phyloP scores from a whole-genome alignment of 2,888 invertebrate genomes.

The Plagiodera versicolora region DNA sequence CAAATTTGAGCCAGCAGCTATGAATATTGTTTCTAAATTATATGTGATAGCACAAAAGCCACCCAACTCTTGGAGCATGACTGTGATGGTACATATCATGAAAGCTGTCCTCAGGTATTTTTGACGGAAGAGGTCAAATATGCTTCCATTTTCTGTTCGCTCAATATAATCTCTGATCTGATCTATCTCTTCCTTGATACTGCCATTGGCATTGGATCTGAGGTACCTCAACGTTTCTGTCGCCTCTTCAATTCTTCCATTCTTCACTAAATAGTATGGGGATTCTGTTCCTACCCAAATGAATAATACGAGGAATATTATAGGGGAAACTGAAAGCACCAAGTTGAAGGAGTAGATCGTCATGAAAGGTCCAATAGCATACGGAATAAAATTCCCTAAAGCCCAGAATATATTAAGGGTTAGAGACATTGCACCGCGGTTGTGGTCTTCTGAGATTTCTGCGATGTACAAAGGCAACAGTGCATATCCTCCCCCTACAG shows the following conservation, averaged over 20 bases:
- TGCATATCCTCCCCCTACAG: slow-evolving; percentile 70
- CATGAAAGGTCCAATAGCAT: slow-evolving; percentile 70
- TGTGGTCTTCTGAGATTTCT: slow-evolving; percentile 76
- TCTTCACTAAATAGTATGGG: slow-evolving; percentile 67
- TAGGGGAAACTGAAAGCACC: slow-evolving; percentile 50
- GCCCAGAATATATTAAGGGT: slow-evolving; percentile 74
- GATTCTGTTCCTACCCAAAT: slow-evolving; percentile 79
- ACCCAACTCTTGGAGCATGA: slow-evolving; percentile 68
- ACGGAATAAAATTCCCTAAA: slow-evolving; percentile 69
- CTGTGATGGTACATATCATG: slow-evolving; percentile 63
- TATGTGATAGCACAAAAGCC: slow-evolving; percentile 52
- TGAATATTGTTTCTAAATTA: slow-evolving; percentile 68
- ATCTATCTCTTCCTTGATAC: slow-evolving; percentile 62
- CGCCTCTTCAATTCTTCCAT: slow-evolving; percentile 64
- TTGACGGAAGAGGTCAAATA: slow-evolving; percentile 63
- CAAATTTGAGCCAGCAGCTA: slow-evolving; percentile 64
- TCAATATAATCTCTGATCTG: slow-evolving; percentile 27
- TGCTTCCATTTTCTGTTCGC: slow-evolving; percentile 44
- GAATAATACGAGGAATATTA: slow-evolving; percentile 56
- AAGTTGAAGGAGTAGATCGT: slow-evolving; percentile 65
- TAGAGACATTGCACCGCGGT: slow-evolving; percentile 68
- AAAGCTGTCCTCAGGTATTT: slow-evolving; percentile 75
- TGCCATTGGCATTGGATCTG: slow-evolving; percentile 66
- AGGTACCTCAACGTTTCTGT: slow-evolving; percentile 65
- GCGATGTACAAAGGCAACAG: slow-evolving; percentile 82